Conservation (phyloP, 1,140 invertebrate genomes). For the Solen grandis region DNA sequence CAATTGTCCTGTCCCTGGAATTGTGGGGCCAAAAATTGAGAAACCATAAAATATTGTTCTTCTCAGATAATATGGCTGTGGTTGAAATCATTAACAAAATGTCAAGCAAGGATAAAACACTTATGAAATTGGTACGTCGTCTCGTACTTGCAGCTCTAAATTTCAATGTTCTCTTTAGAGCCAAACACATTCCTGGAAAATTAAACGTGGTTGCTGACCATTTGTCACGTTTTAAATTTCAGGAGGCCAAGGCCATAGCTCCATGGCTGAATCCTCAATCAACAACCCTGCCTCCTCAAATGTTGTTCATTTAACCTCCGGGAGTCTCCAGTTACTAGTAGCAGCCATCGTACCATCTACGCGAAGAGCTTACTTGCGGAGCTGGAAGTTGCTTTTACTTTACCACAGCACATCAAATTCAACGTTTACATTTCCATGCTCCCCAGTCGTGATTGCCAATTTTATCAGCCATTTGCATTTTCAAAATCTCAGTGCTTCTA, state of each 20-base stretch:
- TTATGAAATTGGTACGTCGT: slow-evolving; percentile 54
- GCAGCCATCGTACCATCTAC: background rate
- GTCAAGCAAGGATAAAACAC: slow-evolving; percentile 28
- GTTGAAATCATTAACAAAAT: slow-evolving; percentile 59
- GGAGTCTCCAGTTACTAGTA: background rate
- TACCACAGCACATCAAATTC: too few species aligned
- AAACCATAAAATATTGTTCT: slow-evolving; percentile 58
- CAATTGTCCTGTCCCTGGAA: slow-evolving; percentile 55
- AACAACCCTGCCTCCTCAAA: background rate
- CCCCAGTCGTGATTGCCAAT: background rate
- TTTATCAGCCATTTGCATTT: slow-evolving; percentile 3
- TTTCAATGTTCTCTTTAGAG: slow-evolving; percentile 48
- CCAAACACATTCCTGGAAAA: slow-evolving; percentile 52
- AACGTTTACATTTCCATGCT: too few species aligned
- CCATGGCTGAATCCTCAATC: slow-evolving; percentile 23
- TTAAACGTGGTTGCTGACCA: slow-evolving; percentile 47
- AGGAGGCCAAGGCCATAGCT: slow-evolving; percentile 9
- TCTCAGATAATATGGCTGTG: slow-evolving; percentile 61
- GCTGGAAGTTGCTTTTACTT: too few species aligned
- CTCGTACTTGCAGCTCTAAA: slow-evolving; percentile 44
- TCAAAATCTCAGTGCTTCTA: background rate
- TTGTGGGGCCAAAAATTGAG: slow-evolving; percentile 38
- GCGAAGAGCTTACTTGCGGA: slow-evolving; percentile 1
- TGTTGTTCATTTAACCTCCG: too few species aligned
- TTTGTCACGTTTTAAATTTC: slow-evolving; percentile 57